Conservation (phyloP, 2,113 vertebrate species). For the Tor tambroides region DNA sequence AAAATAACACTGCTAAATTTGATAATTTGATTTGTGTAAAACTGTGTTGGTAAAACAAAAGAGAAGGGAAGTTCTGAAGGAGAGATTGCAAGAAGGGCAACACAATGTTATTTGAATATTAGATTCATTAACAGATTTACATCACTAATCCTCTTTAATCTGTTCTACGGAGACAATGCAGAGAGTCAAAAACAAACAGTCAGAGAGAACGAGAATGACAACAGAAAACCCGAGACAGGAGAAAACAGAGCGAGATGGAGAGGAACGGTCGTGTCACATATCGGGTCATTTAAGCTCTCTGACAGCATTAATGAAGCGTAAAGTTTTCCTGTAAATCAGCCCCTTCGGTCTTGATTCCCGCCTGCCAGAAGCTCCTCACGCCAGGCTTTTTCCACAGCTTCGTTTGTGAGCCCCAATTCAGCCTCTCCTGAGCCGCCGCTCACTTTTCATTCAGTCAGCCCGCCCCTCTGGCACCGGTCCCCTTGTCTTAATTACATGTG, state of each 20-base stretch:
- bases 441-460: conserved; percentile 38
- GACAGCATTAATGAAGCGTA: conserved; percentile 29
- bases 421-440: conserved; percentile 25
- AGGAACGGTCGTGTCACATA: conserved; percentile 37
- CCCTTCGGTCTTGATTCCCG: not conserved
- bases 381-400: conserved; percentile 27
- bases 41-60: not conserved
- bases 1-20: not conserved
- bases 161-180: conserved; percentile 17
- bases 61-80: not conserved
- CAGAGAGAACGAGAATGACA: not conserved
- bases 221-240: not conserved
- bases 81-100: not conserved
- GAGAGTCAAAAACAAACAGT: conserved; percentile 48
- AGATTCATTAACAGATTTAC: conserved; percentile 55
- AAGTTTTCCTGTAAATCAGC: conserved; percentile 54
- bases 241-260: conserved; percentile 36
- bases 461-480: conserved; percentile 8
- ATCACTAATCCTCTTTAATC: conserved; percentile 54
- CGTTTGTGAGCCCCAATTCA: conserved; percentile 8
- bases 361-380: conserved; percentile 7
- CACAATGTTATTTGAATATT: conserved; percentile 41
- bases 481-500: conserved; percentile 54
- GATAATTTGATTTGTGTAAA: not conserved
- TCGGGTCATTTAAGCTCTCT: conserved; percentile 40